Evolutionary conservation across 2,888 invertebrate genomes (phyloP).

Genomic region (Plagodis pulveraria): DNA sequence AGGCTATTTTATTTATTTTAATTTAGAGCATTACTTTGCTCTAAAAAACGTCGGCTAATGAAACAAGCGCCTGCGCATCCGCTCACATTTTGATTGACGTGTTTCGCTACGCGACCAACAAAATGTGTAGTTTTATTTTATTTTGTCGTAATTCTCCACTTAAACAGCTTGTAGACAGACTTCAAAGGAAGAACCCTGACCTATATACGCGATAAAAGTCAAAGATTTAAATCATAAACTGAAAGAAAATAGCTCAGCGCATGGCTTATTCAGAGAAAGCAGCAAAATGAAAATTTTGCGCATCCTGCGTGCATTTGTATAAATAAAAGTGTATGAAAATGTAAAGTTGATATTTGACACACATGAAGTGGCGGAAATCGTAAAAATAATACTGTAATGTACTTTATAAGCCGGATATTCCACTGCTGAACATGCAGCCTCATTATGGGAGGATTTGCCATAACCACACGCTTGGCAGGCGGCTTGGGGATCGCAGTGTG

Average conservation of each 20-base stretch:
- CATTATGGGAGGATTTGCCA: no score
- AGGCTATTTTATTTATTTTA: no score
- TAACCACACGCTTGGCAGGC: no score
- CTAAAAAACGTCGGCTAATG: slow-evolving; percentile 15
- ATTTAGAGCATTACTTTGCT: no score
- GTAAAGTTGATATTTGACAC: slow-evolving; percentile 14
- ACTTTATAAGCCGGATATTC: no score
- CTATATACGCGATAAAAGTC: slow-evolving; percentile 45
- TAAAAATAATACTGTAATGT: slow-evolving; percentile 14
- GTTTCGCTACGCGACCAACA: slow-evolving; percentile 53
- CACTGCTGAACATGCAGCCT: no score
- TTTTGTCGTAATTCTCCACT: slow-evolving; percentile 55
- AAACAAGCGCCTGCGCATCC: slow-evolving; percentile 38
- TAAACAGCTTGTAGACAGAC: slow-evolving; percentile 49
- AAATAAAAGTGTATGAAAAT: no score
- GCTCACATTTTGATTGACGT: slow-evolving; percentile 73
- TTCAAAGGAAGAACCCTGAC: slow-evolving; percentile 65
- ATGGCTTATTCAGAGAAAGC: slow-evolving; percentile 21
- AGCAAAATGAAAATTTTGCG: slow-evolving; percentile 8
- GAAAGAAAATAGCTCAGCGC: slow-evolving; percentile 22
- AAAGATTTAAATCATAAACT: slow-evolving; percentile 32
- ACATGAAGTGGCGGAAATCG: slow-evolving; percentile 26
- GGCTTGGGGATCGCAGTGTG: no score
- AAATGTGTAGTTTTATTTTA: slow-evolving; percentile 51
- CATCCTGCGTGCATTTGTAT: slow-evolving; percentile 18